Evolutionary conservation across 2,113 vertebrate genomes (phyloP).

Genomic region (Lanius collurio): DNA sequence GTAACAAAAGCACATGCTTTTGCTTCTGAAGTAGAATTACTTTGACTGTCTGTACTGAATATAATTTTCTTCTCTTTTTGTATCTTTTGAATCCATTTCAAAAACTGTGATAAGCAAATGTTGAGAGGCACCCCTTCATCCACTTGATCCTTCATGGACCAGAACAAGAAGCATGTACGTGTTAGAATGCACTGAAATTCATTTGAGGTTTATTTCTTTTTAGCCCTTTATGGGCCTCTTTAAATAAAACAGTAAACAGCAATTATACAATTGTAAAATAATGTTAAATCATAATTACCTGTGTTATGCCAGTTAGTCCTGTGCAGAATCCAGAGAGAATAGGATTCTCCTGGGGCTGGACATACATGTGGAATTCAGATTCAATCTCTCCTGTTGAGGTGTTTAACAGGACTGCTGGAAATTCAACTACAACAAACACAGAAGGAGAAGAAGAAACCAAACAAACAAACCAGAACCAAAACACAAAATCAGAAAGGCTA

Average conservation of each 20-base stretch:
- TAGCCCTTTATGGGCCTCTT: background rate
- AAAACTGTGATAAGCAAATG: slow-evolving; percentile 90
- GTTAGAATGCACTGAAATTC: background rate
- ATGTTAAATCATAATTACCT: slow-evolving; percentile 66
- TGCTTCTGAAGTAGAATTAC: slow-evolving; percentile 29
- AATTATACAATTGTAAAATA: slow-evolving; percentile 38
- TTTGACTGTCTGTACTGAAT: slow-evolving; percentile 62
- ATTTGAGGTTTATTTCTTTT: background rate
- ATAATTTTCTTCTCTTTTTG: slow-evolving; percentile 80
- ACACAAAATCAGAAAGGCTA: background rate
- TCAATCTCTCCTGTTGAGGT: slow-evolving; percentile 82
- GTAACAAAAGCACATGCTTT: slow-evolving; percentile 88
- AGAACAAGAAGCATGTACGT: background rate
- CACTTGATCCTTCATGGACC: slow-evolving; percentile 81
- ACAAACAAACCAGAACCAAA: background rate
- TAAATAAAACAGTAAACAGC: background rate
- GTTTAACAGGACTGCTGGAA: slow-evolving; percentile 90
- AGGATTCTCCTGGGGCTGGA: slow-evolving; percentile 92
- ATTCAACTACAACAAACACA: slow-evolving; percentile 81
- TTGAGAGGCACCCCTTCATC: slow-evolving; percentile 88
- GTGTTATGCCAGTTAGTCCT: slow-evolving; percentile 90
- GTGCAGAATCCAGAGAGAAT: slow-evolving; percentile 88
- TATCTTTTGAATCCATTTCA: slow-evolving; percentile 86
- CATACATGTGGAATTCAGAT: slow-evolving; percentile 88
- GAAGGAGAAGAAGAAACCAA: background rate